Percentiles rank a stretch among this genome's conserved stretches.
These are phyloP conservation scores for Achatina immaculata DNA, from an alignment of 1,140 invertebrate species.

Conservation along the genomic window DNA sequence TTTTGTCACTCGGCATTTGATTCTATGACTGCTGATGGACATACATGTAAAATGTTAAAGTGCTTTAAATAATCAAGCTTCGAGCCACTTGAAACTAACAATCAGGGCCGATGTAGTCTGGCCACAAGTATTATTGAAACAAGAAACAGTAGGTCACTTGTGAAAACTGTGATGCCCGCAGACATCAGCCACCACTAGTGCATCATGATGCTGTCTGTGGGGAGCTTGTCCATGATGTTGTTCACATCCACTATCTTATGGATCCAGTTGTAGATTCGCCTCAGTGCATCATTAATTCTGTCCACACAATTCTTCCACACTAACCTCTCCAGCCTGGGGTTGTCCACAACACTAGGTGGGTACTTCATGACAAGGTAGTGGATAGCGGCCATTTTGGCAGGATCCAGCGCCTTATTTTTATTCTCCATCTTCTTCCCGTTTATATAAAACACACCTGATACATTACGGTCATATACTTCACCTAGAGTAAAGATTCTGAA, in stretches of 20 bases:
- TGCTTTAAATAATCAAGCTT: no score
- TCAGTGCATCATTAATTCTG: conserved; percentile 43
- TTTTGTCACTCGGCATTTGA: no score
- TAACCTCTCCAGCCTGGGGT: conserved; percentile 40
- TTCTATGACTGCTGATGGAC: no score
- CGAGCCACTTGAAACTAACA: no score
- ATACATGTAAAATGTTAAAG: no score
- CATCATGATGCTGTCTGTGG: conserved; percentile 39
- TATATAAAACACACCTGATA: conserved; percentile 47
- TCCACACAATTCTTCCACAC: conserved; percentile 49
- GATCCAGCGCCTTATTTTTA: conserved; percentile 46
- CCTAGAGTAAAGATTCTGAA: conserved; percentile 46
- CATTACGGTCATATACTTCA: conserved; percentile 46
- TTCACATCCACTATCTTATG: conserved; percentile 47
- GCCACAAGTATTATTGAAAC: no score
- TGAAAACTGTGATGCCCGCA: no score
- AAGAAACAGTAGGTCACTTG: no score
- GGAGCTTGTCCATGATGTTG: conserved; percentile 46
- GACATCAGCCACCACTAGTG: conserved; percentile 9
- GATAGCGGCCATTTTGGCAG: conserved; percentile 46
- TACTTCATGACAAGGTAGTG: conserved; percentile 46
- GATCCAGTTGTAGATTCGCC: conserved; percentile 48
- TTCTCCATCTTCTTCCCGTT: conserved; percentile 60
- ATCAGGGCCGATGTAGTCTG: no score
- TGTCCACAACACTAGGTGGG: conserved; percentile 45